A percentile compares a stretch with the other conserved stretches of the same genome.
Evolutionary conservation across 2,888 invertebrate species (phyloP).

Genomic region (Tenthredo amoena): DNA sequence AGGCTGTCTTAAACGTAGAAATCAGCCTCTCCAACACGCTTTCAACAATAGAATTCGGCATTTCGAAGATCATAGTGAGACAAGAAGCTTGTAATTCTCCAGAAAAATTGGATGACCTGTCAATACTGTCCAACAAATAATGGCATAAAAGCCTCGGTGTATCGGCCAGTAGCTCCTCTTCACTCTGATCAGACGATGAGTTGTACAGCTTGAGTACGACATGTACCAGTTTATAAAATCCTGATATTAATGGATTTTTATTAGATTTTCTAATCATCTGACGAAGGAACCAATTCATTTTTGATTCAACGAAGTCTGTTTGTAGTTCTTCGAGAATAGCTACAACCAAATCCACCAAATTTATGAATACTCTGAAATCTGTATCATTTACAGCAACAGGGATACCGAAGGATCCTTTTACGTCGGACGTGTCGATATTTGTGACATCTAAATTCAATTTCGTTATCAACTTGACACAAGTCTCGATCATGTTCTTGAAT

Average conservation of each 20-base stretch:
- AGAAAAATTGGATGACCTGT: conserved; percentile 65
- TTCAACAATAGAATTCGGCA: conserved; percentile 80
- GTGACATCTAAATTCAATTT: conserved; percentile 79
- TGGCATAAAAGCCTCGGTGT: conserved; percentile 64
- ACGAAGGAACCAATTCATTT: conserved; percentile 80
- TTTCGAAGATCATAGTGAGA: conserved; percentile 80
- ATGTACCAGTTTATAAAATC: conserved; percentile 84
- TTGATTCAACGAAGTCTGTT: conserved; percentile 77
- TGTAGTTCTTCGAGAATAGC: conserved; percentile 80
- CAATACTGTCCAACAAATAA: conserved; percentile 70
- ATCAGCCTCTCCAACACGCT: conserved; percentile 76
- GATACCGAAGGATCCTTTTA: conserved; percentile 67
- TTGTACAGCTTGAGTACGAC: conserved; percentile 78
- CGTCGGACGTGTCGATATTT: conserved; percentile 64
- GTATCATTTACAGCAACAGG: conserved; percentile 78
- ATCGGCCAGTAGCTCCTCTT: conserved; percentile 65
- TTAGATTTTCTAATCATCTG: conserved; percentile 80
- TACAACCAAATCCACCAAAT: conserved; percentile 82
- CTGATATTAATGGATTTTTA: conserved; percentile 83
- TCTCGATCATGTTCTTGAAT: conserved; percentile 77
- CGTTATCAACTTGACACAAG: conserved; percentile 77
- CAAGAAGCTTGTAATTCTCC: conserved; percentile 80
- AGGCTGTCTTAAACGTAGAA: conserved; percentile 76
- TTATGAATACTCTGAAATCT: conserved; percentile 85
- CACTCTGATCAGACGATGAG: conserved; percentile 74